Evolutionary conservation across 2,888 invertebrate species (phyloP).

Genomic region (Schizaphis graminum): DNA sequence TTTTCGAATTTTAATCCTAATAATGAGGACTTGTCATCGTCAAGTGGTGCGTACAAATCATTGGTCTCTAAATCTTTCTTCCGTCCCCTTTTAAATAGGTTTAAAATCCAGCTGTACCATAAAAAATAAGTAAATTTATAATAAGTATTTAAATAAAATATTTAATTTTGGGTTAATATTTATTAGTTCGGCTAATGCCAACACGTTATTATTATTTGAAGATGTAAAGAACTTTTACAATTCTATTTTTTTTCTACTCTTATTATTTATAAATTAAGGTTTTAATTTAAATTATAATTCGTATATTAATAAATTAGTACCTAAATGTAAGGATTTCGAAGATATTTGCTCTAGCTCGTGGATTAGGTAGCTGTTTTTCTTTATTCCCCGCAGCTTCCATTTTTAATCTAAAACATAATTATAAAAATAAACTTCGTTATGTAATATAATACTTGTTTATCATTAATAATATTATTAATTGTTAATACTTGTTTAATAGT

Average conservation of each 20-base stretch:
- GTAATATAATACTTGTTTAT: no score
- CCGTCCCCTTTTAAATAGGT: slow-evolving; percentile 82
- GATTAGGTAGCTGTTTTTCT: slow-evolving; percentile 74
- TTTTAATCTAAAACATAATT: background rate
- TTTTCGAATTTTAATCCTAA: slow-evolving; percentile 79
- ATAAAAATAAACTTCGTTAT: background rate
- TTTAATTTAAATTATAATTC: background rate
- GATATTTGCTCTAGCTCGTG: slow-evolving; percentile 74
- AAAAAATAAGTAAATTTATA: background rate
- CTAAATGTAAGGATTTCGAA: slow-evolving; percentile 78
- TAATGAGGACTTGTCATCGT: slow-evolving; percentile 77
- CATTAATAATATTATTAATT: no score
- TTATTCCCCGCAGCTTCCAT: background rate
- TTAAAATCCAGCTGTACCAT: slow-evolving; percentile 79
- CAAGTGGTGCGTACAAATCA: slow-evolving; percentile 82
- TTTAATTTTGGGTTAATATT: background rate
- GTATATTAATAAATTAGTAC: slow-evolving; percentile 71
- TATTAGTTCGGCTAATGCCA: background rate
- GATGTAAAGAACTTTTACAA: background rate
- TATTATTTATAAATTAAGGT: slow-evolving; percentile 68
- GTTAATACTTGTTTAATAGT: no score
- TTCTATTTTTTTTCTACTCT: background rate
- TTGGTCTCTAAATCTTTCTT: slow-evolving; percentile 79
- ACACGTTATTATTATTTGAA: background rate
- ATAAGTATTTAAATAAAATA: background rate